Base-by-base conservation (phyloP, 2,797 vertebrate genomes). In the Phalloptychus januarius region DNA sequence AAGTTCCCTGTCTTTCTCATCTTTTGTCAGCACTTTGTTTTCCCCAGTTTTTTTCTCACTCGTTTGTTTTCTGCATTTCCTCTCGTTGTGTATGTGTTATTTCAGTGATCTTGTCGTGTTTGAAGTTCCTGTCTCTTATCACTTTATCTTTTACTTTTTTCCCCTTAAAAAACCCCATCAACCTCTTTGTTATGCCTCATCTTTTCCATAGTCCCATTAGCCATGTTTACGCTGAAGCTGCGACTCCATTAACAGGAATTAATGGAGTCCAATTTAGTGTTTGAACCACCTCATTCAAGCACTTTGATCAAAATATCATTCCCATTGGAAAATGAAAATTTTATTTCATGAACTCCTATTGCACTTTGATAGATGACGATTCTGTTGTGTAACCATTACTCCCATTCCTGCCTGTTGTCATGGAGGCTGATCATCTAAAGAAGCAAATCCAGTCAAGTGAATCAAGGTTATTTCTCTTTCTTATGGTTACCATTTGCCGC, bases 191-290 rank as follows among this genome's bases (percentile, higher is more conserved):
- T 13, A 15, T 69, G 48, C 72, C 54, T 40, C 74, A 25, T 74
- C 46, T 23, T 5, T 5, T 65, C n/a, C 44, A 42, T 45, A 15
- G 16, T 71, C 28, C n/a, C 72, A 50, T 76, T 73, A 45, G 18
- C 48, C 18, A 5, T 77, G 74, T 83, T 89, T 75, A 79, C 72
- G 72, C 46, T 36, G 36, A 77, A 38, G 52, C 58, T 42, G n/a
- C 63, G 25, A 56, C 73, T 65, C 42, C 76, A 82, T 79, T 77
- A 74, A 81, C 23, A 82, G 71, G 65, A 50, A 69, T 71, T 74
- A 67, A 80, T 78, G 79, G 63, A 76, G 54, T 45, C 46, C 69
- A 79, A 76, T 77, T 75, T 16, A 85, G 52, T 83, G n/a, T 31
- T 10, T 72, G 28, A 74, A 76, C 67, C 31, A 76, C 42, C 74